Conservation (phyloP, 64 coral and sea anemone species). For the Stichodactyla helianthus region DNA sequence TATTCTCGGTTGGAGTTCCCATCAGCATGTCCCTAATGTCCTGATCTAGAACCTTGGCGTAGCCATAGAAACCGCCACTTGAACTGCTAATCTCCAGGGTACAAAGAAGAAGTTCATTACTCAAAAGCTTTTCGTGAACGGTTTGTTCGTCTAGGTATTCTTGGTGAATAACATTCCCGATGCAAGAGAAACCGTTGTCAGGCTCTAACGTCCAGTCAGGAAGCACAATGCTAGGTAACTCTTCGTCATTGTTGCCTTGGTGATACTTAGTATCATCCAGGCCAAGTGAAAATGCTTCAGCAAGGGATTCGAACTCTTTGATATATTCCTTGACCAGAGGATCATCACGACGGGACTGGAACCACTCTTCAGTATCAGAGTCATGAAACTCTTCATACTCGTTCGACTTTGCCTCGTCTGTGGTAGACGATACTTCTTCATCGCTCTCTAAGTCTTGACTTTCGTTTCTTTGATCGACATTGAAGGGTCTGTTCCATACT, state of each 20-base stretch:
- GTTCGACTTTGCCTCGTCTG: not conserved
- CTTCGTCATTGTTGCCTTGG: not conserved
- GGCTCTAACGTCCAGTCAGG: constrained; percentile 71
- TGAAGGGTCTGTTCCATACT: not conserved
- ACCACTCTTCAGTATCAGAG: constrained; percentile 77
- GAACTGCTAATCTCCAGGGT: constrained; percentile 44
- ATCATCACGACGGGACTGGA: constrained; percentile 61
- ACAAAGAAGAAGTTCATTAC: constrained; percentile 68
- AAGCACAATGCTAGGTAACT: constrained; percentile 11
- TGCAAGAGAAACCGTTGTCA: constrained; percentile 45
- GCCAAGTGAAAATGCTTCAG: not conserved
- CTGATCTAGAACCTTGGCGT: constrained; percentile 39
- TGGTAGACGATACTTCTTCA: not conserved
- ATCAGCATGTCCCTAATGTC: not conserved
- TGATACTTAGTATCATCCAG: not conserved
- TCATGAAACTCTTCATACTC: constrained; percentile 39
- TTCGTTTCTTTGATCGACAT: not conserved
- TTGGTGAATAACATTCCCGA: constrained; percentile 63
- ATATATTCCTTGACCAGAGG: constrained; percentile 94
- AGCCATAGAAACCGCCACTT: constrained; percentile 52
- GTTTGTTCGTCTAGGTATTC: constrained; percentile 49
- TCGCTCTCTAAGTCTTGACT: not conserved
- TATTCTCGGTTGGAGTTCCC: not conserved
- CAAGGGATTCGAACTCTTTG: constrained; percentile 59
- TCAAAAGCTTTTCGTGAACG: constrained; percentile 12